A percentile compares a stretch with the other conserved stretches of the same genome.
These are phyloP conservation scores for Lepus americanus DNA, from an alignment of 2,113 vertebrate species.

Conservation along the genomic window DNA sequence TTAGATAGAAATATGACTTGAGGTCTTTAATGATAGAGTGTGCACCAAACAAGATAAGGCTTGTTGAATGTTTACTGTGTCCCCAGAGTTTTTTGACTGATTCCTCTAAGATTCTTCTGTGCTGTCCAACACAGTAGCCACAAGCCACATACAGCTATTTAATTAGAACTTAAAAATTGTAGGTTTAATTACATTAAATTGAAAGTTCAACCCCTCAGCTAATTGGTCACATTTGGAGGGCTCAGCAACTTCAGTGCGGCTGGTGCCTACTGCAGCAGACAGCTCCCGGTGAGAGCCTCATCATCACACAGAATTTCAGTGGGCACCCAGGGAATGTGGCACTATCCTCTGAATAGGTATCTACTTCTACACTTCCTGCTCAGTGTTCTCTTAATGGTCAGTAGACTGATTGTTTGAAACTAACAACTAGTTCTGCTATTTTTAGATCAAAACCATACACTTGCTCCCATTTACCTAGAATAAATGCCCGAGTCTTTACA, in stretches of 20 bases:
- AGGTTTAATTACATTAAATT: neutral
- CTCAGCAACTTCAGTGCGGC: fast-evolving
- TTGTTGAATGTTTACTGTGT: neutral
- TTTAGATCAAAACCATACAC: neutral
- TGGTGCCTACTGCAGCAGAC: neutral
- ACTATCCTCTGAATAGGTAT: neutral
- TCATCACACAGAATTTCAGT: neutral
- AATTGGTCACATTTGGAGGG: neutral
- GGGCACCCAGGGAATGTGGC: no score
- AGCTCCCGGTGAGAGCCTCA: neutral
- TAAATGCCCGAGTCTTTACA: neutral
- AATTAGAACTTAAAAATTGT: neutral
- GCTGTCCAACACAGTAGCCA: neutral
- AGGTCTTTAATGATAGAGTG: neutral
- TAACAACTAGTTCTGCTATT: neutral
- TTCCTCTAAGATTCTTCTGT: neutral
- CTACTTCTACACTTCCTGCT: neutral
- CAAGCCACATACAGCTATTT: neutral
- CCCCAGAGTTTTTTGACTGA: neutral
- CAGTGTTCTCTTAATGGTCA: neutral
- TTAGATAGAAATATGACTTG: neutral
- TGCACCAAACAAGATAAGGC: neutral
- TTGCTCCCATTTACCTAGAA: neutral
- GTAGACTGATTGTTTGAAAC: neutral
- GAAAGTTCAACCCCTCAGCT: neutral